phyloP scores from a whole-genome alignment of 1,140 invertebrate species.

The Melipona quadrifasciata region DNA sequence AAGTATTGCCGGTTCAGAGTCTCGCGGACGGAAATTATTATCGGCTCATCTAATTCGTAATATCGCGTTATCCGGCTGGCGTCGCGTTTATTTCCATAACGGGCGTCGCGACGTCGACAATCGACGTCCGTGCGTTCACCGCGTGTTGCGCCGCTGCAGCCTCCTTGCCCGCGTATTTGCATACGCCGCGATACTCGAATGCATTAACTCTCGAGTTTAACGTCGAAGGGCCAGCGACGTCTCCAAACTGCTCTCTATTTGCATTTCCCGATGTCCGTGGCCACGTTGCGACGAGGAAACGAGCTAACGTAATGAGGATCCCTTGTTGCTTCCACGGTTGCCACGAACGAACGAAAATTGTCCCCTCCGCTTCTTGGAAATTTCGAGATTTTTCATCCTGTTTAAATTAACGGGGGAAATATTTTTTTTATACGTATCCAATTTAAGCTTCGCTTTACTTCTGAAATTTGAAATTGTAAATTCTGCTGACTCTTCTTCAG shows the following conservation, averaged over 20 bases:
- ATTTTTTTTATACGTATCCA: no score
- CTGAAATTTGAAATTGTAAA: no score
- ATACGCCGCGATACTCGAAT: slow-evolving; percentile 48
- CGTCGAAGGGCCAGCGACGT: slow-evolving; percentile 26
- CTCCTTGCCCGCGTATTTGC: slow-evolving; percentile 38
- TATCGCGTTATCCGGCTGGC: background rate
- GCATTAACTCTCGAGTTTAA: slow-evolving; percentile 45
- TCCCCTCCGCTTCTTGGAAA: background rate
- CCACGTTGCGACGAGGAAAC: background rate
- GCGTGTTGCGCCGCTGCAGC: background rate
- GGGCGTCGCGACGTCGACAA: slow-evolving; percentile 32
- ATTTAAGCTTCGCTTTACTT: no score
- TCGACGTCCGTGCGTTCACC: slow-evolving; percentile 9
- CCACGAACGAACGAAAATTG: background rate
- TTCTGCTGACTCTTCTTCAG: no score
- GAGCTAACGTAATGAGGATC: slow-evolving; percentile 21
- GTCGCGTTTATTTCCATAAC: slow-evolving; percentile 33
- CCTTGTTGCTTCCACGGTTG: background rate
- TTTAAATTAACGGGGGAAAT: no score
- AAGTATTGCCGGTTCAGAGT: background rate
- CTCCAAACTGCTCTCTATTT: slow-evolving; percentile 48
- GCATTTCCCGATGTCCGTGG: slow-evolving; percentile 33
- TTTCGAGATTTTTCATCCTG: background rate
- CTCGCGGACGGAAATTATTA: slow-evolving; percentile 5
- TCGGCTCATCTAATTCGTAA: slow-evolving; percentile 6